Evolutionary conservation across 2,797 vertebrate species (phyloP).

Genomic region (Rhinoraja longicauda): DNA sequence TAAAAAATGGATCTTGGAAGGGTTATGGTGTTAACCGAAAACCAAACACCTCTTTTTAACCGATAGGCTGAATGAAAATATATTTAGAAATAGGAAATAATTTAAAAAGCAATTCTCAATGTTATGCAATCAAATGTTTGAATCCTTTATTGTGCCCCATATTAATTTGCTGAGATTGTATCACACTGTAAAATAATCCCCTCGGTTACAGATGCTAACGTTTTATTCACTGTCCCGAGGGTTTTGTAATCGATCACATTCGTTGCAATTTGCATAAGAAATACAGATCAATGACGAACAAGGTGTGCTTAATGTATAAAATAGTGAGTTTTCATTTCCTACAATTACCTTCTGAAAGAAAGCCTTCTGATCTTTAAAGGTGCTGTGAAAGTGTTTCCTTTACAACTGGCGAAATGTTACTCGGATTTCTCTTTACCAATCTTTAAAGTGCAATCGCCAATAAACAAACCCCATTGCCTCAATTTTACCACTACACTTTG

Average conservation of each 20-base stretch:
- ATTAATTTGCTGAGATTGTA: neutral
- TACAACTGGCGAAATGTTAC: neutral
- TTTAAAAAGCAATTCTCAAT: neutral
- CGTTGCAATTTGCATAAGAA: neutral
- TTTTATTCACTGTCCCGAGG: neutral
- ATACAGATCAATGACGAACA: neutral
- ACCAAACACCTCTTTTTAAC: neutral
- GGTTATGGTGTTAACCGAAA: too few species aligned
- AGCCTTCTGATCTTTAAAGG: neutral
- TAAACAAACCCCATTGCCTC: neutral
- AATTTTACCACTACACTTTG: neutral
- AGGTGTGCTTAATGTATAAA: neutral
- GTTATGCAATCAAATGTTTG: neutral
- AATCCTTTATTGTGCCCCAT: neutral
- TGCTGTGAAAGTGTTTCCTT: neutral
- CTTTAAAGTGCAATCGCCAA: neutral
- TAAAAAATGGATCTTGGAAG: neutral
- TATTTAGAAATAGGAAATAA: neutral
- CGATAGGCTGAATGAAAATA: neutral
- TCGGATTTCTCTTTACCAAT: neutral
- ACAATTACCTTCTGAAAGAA: neutral
- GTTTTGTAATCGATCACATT: slow-evolving; percentile 16
- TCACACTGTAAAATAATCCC: neutral
- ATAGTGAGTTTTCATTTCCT: neutral
- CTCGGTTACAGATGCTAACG: neutral